phyloP scores from a whole-genome alignment of 2,888 invertebrate species.

The Panzeria rudis region DNA sequence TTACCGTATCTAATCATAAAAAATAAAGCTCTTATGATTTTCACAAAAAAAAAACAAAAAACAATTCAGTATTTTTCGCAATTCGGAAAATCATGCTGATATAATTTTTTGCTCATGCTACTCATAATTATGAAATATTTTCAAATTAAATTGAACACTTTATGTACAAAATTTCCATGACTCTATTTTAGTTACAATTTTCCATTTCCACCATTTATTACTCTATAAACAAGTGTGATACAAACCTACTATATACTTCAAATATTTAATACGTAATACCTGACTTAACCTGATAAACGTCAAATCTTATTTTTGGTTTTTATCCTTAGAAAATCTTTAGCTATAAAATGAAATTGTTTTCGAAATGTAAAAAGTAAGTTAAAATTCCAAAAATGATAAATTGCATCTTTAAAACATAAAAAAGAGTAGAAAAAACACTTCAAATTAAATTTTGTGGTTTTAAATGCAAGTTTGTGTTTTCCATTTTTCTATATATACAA shows the following conservation, averaged over 20 bases:
- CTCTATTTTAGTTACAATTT: background rate
- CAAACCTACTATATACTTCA: background rate
- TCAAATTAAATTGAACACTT: background rate
- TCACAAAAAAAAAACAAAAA: background rate
- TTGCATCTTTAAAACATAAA: conserved; percentile 44
- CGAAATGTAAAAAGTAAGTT: conserved; percentile 1
- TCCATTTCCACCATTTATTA: background rate
- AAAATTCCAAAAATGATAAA: conserved; percentile 57
- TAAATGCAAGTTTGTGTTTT: conserved; percentile 62
- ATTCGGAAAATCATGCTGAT: background rate
- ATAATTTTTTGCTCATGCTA: background rate
- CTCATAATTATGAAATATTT: background rate
- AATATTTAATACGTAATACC: conserved; percentile 47
- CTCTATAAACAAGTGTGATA: conserved; percentile 6
- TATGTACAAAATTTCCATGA: background rate
- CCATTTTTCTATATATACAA: conserved; percentile 38
- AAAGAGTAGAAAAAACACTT: background rate
- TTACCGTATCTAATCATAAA: background rate
- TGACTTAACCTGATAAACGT: conserved; percentile 30
- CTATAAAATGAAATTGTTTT: conserved; percentile 13
- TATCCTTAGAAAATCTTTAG: conserved; percentile 30
- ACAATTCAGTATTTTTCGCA: background rate
- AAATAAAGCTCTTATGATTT: background rate
- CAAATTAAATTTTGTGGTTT: conserved; percentile 38
- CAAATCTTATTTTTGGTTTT: conserved; percentile 7